Evolutionary conservation across 2,797 vertebrate genomes (phyloP), one percentile per base, ranked within the genome.

Genomic region (Clarias platycephalus): DNA sequence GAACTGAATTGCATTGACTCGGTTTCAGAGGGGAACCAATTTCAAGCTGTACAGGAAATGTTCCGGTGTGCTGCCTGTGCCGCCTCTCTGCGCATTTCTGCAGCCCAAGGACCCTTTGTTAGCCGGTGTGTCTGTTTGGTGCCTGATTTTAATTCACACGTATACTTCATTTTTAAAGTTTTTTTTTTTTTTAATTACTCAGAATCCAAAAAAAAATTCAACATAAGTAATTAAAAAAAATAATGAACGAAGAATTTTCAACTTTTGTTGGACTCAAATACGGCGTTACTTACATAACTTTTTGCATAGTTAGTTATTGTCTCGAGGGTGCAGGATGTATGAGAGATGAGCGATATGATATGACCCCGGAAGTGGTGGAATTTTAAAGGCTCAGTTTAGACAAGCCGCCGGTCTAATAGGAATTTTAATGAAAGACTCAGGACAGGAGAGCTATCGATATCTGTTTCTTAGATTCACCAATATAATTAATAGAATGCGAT

Each of bases 1-100:
- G 82, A 83, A 83, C 82, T 16, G 15, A 64, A 31, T 24, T 12
- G 6, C 13, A 8, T 24, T 57, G n/a, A 20, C 44, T 20, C 1
- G 40, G 68, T 83, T 77, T 76, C 16, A 66, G n/a, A n/a, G 44
- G 60, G 72, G 62, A 57, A 67, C 62, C 37, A 5, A 37, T 77
- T 37, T 67, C 5, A 66, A 67, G 62, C 22, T 26, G 72, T 31
- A 83, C 62, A 22, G n/a, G 37, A 44, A 44, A 5, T 49, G 1
- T 74, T n/a, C 6, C 1, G 26, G 4, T 53, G 37, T 83, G 9
- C n/a, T 16, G 26, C 2, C n/a, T 49, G 8, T 53, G 24, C 1
- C n/a, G 72, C 26, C 28, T 24, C 9, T 0, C 8, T 49, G 40
- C 10, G 28, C 18, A 72, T 44, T 49, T 80, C 16, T 68, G 63